Percentiles rank a stretch among this genome's conserved stretches.
These are phyloP conservation scores for Phrynocephalus forsythii DNA, from an alignment of 2,797 vertebrate genomes.

Conservation along the genomic window DNA sequence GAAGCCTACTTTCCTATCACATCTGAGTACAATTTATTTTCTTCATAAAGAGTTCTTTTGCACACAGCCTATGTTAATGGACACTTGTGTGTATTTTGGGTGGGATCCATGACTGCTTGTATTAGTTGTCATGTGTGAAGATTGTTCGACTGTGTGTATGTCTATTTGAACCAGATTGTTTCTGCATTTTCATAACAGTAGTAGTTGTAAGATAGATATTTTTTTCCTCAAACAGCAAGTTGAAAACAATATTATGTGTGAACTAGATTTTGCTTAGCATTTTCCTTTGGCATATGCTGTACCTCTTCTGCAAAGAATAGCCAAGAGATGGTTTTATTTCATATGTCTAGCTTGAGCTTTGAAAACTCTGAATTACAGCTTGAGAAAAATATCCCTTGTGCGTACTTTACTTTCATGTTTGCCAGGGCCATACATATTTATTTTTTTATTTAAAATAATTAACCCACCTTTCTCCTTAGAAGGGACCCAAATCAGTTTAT, in stretches of 20 bases:
- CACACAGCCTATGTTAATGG: background rate
- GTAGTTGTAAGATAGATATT: background rate
- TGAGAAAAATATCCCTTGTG: background rate
- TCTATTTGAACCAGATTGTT: background rate
- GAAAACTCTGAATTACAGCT: too few relatives aligned
- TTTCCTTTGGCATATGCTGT: too few relatives aligned
- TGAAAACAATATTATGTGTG: background rate
- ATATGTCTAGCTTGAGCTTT: too few relatives aligned
- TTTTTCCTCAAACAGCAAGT: background rate
- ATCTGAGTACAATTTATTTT: background rate
- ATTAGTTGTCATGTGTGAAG: background rate
- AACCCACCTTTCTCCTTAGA: too few relatives aligned
- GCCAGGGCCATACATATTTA: background rate
- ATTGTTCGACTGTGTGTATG: background rate
- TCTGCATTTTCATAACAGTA: background rate
- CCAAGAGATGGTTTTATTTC: too few relatives aligned
- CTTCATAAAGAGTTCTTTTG: background rate
- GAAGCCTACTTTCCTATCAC: background rate
- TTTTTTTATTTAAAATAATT: too few relatives aligned
- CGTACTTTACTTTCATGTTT: too few relatives aligned
- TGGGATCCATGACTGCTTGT: background rate
- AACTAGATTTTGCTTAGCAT: background rate
- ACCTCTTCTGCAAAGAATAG: too few relatives aligned
- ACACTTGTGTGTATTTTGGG: background rate
- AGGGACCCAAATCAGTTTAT: too few relatives aligned